Base-by-base conservation (phyloP, 1,140 invertebrate genomes). In the Copidosoma floridanum region DNA sequence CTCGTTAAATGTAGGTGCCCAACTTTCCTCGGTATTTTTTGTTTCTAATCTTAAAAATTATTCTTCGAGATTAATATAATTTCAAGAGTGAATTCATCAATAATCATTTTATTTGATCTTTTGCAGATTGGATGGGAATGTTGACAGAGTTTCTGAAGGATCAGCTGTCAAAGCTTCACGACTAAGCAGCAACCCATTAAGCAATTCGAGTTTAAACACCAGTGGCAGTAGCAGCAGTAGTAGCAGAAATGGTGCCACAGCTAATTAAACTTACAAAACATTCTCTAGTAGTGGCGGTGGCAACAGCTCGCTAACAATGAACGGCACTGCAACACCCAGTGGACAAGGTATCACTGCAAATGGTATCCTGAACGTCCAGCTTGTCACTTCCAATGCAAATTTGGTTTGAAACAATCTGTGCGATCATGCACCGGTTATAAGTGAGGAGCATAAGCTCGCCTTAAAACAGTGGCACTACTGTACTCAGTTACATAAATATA, bases 381-480 rank as follows among this genome's bases (percentile, higher is more conserved):
- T 80, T 38, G 35, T 66, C 14, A 75, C 76, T 16, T 76, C 75
- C 12, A 85, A 77, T 72, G 77, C 78, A 18, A 77, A 77, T 35
- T 70, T 70, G 20, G 80, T 77, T 32, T 75, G 70, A 46, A 65
- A 72, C 32, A 32, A 24, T 26, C 52, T 51, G 10, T 54, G 59
- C 16, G 5, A 41, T 29, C 1, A 32, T 1, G 11, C 74, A 23
- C 67, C 72, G 21, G 67, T 75, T 26, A 82, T 83, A 75, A 84
- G 83, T 51, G 91, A 93, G 59, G 83, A 85, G 44, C 89, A 90
- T 76, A 87, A 90, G 66, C 80, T 89, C 64, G 85, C 89, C 0
- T 75, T 93, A 0, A 91, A 90, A 71, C 91, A 95, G 66, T 98
- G 95, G 95, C 87, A 90, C 57, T 98, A 97, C 75, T 94, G 91